These are phyloP conservation scores for Oreochromis tanganicae DNA, from an alignment of 2,113 vertebrate genomes.

Conservation along the genomic window DNA sequence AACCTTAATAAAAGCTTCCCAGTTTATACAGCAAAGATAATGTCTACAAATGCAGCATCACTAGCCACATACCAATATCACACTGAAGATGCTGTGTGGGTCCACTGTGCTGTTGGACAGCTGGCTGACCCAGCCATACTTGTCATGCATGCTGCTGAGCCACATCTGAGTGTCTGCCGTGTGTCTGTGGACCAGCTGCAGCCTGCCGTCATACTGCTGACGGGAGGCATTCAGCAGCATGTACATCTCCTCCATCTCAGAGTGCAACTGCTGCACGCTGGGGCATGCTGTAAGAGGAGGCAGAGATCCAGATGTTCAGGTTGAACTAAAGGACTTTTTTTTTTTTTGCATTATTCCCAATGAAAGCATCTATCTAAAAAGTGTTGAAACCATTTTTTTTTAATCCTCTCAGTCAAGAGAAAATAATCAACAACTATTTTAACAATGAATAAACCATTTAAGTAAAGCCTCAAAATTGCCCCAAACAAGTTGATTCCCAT, in stretches of 20 bases:
- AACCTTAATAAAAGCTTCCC: neutral
- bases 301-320: neutral
- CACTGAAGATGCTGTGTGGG: slow-evolving; percentile 65
- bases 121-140: slow-evolving; percentile 79
- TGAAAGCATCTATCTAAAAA: neutral
- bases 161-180: slow-evolving; percentile 72
- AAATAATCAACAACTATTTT: neutral
- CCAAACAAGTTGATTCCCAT: neutral
- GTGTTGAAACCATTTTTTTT: neutral
- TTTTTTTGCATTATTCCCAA: neutral
- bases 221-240: slow-evolving; percentile 75
- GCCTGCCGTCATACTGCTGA: slow-evolving; percentile 76
- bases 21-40: neutral
- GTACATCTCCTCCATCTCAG: slow-evolving; percentile 74
- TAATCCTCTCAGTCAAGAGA: neutral
- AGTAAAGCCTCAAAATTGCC: neutral
- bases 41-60: neutral
- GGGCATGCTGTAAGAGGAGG: slow-evolving; percentile 72
- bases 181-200: slow-evolving; percentile 75
- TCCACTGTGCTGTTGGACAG: slow-evolving; percentile 57
- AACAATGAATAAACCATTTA: neutral
- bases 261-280: slow-evolving; percentile 66
- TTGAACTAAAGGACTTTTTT: neutral
- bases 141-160: slow-evolving; percentile 71
- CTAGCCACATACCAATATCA: slow-evolving; percentile 65